Evolutionary conservation across 2,888 invertebrate genomes (phyloP).

Genomic region (Xanthorhoe spadicearia): DNA sequence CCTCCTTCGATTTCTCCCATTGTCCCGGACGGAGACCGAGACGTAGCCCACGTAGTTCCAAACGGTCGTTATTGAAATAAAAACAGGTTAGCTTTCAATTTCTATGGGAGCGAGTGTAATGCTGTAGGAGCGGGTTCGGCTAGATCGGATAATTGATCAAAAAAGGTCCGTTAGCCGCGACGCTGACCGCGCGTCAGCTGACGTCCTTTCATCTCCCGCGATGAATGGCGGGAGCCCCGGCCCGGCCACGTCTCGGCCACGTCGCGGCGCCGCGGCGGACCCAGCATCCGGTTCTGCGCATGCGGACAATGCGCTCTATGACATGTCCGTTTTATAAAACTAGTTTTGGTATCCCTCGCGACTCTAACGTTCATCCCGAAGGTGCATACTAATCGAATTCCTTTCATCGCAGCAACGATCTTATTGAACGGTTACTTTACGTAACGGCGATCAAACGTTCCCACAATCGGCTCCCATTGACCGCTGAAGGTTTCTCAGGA

Average conservation of each 20-base stretch:
- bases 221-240: conserved; percentile 63
- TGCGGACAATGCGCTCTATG: conserved; percentile 76
- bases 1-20: conserved; percentile 71
- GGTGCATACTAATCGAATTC: conserved; percentile 80
- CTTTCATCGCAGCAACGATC: conserved; percentile 68
- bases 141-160: conserved; percentile 76
- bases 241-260: conserved; percentile 62
- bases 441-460: conserved; percentile 57
- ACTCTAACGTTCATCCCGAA: conserved; percentile 57
- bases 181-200: conserved; percentile 65
- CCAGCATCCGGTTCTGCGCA: conserved; percentile 83
- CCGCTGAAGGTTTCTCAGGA: conserved; percentile 36
- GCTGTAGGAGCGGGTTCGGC: conserved; percentile 59
- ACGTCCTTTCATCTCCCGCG: conserved; percentile 73
- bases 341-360: conserved; percentile 75
- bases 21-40: conserved; percentile 59
- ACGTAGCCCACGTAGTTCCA: conserved; percentile 51
- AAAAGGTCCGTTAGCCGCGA: conserved; percentile 70
- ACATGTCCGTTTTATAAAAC: conserved; percentile 76
- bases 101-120: conserved; percentile 66
- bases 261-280: conserved; percentile 67
- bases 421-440: conserved; percentile 71
- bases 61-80: conserved; percentile 65
- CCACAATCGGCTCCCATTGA: conserved; percentile 39
- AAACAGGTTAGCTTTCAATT: conserved; percentile 81